Evolutionary conservation across 1,140 invertebrate genomes (phyloP).

Genomic region (Cecropterus lyciades): DNA sequence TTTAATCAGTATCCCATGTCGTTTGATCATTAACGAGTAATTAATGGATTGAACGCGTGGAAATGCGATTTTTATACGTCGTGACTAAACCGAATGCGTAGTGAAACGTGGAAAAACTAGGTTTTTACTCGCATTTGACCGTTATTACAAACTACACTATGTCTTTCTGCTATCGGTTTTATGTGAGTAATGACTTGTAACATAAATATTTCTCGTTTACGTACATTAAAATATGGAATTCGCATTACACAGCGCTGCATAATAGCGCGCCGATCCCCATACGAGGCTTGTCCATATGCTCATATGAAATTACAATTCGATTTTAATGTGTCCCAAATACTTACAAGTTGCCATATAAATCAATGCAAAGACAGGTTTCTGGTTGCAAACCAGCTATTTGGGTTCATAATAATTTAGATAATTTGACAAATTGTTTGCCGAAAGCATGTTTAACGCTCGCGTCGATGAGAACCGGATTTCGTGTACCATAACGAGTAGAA

Average conservation of each 20-base stretch:
- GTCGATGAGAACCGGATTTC: constrained; percentile 25
- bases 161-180: too few species aligned
- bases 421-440: constrained; percentile 39
- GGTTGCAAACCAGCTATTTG: background rate
- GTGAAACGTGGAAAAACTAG: background rate
- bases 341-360: constrained; percentile 18
- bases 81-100: background rate
- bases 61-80: constrained; percentile 2
- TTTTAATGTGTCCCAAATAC: constrained; percentile 13
- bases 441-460: constrained; percentile 18
- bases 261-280: background rate
- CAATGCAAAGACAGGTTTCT: constrained; percentile 1
- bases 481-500: constrained; percentile 5
- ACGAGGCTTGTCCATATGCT: too few species aligned
- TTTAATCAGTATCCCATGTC: too few species aligned
- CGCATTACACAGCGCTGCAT: background rate
- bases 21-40: background rate
- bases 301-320: constrained; percentile 1
- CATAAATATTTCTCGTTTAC: constrained; percentile 1
- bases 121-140: background rate
- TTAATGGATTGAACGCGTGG: background rate
- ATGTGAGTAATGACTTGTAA: background rate
- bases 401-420: constrained; percentile 35
- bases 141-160: background rate
- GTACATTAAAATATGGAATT: constrained; percentile 9